Evolutionary conservation across 2,797 vertebrate genomes (phyloP).

Genomic region (Aphelocoma californica): DNA sequence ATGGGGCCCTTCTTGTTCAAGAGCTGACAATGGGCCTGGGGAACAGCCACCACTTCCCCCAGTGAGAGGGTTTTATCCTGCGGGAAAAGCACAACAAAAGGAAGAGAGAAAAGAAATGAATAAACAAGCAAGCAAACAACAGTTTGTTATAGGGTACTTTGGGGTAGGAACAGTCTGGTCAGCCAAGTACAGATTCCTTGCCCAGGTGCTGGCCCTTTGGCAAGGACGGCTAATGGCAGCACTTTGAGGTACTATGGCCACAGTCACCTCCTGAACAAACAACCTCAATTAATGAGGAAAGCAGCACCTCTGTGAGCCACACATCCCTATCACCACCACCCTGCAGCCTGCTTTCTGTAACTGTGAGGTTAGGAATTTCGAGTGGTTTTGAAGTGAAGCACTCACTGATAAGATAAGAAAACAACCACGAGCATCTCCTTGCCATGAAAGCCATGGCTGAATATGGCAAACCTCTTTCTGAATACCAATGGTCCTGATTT

Average conservation of each 20-base stretch:
- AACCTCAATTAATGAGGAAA: not conserved
- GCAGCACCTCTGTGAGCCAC: not conserved
- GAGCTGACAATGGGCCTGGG: not conserved
- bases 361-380: not conserved
- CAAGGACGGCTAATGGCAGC: accelerated
- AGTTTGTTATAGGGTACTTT: not conserved
- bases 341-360: not conserved
- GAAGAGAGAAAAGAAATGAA: not conserved
- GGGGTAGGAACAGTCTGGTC: not conserved
- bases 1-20: not conserved
- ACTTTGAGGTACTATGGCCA: not conserved
- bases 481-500: not conserved
- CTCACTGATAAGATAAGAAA: not conserved
- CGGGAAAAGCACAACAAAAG: not conserved
- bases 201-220: not conserved
- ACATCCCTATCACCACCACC: not conserved
- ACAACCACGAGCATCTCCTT: not conserved
- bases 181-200: not conserved
- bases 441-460: not conserved
- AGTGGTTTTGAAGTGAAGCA: not conserved
- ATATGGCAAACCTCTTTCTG: not conserved
- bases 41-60: not conserved
- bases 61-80: not conserved
- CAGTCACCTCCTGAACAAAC: not conserved
- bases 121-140: not conserved